These are phyloP conservation scores for Gymnarchus niloticus DNA, from an alignment of 2,113 vertebrate genomes.

Conservation along the genomic window DNA sequence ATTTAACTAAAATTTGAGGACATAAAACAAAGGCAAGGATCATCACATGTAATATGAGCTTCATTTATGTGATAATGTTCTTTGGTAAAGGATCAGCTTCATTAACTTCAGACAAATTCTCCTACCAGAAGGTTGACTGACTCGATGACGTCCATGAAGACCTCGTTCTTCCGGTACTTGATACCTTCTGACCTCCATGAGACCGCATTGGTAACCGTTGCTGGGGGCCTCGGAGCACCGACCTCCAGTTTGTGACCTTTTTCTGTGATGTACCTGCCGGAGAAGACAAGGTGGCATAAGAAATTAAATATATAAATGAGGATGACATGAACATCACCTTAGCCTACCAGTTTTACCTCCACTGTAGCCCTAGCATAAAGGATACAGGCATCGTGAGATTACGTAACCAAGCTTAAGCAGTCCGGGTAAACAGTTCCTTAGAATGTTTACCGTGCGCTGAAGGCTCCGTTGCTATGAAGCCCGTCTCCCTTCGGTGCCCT, in stretches of 20 bases:
- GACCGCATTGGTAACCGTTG: conserved; percentile 72
- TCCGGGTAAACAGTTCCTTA: background rate
- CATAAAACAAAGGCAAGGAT: background rate
- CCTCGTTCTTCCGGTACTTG: conserved; percentile 75
- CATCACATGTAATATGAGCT: background rate
- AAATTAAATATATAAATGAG: background rate
- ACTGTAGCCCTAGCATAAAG: too few relatives aligned
- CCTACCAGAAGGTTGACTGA: conserved; percentile 72
- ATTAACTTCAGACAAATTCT: background rate
- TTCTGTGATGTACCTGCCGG: conserved; percentile 74
- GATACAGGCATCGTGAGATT: background rate
- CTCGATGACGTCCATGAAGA: conserved; percentile 75
- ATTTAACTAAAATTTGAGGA: conserved; percentile 6
- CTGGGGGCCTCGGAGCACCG: conserved; percentile 67
- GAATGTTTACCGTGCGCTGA: background rate
- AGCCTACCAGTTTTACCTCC: background rate
- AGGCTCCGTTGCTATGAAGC: background rate
- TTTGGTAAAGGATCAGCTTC: background rate
- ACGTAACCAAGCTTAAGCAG: background rate
- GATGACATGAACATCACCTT: background rate
- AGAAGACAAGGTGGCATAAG: background rate
- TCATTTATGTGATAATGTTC: background rate
- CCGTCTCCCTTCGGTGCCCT: background rate
- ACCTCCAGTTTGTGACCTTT: conserved; percentile 69
- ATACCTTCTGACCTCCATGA: conserved; percentile 75